Conservation (phyloP, 2,888 invertebrate species). For the Cosmia trapezina region DNA sequence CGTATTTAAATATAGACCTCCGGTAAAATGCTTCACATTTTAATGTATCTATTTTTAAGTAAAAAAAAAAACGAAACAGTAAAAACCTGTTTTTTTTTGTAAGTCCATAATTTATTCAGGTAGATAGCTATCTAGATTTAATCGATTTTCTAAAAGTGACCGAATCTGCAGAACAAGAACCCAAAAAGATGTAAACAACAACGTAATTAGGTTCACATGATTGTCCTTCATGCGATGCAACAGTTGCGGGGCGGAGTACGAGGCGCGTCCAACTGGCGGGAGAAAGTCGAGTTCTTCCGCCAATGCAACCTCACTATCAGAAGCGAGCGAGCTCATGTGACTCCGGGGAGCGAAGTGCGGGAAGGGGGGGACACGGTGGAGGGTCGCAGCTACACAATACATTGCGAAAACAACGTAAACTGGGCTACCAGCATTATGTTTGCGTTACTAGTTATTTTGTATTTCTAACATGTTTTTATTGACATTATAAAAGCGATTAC, state of each 20-base stretch:
- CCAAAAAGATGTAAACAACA: slow-evolving; percentile 25
- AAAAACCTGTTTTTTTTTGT: neutral
- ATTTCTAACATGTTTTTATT: slow-evolving; percentile 77
- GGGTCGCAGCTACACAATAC: slow-evolving; percentile 71
- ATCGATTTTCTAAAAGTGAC: neutral
- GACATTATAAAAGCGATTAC: slow-evolving; percentile 75
- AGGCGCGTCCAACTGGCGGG: slow-evolving; percentile 60
- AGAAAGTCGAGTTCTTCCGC: slow-evolving; percentile 81
- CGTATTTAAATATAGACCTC: slow-evolving; percentile 3
- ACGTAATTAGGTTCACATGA: slow-evolving; percentile 24
- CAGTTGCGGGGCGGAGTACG: slow-evolving; percentile 31
- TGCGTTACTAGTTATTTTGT: slow-evolving; percentile 73
- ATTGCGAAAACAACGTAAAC: slow-evolving; percentile 81
- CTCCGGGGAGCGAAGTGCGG: slow-evolving; percentile 51
- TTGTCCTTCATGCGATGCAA: slow-evolving; percentile 47
- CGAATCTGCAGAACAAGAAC: neutral
- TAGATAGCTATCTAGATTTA: neutral
- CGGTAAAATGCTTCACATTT: neutral
- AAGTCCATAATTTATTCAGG: neutral
- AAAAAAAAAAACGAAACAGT: neutral
- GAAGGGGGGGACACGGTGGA: slow-evolving; percentile 33
- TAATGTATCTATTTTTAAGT: neutral
- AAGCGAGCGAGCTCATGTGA: slow-evolving; percentile 80
- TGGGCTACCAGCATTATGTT: slow-evolving; percentile 74
- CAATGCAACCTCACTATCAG: slow-evolving; percentile 70